Base-by-base conservation (phyloP, 2,113 vertebrate species). In the Toxotes chatareus region DNA sequence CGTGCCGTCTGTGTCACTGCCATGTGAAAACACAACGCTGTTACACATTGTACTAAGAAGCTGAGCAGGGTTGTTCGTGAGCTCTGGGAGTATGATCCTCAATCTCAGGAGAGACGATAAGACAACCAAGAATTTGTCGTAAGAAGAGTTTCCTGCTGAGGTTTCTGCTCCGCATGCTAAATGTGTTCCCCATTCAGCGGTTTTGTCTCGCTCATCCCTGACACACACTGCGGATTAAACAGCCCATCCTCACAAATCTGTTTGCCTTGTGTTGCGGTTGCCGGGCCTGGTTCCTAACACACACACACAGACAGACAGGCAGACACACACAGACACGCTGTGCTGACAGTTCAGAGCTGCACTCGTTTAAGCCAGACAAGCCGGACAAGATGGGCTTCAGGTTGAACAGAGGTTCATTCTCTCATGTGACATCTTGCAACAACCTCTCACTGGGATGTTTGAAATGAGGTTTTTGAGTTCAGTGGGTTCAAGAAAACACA, bases 211-310 rank as follows among this genome's bases (percentile, higher is more conserved):
- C 67, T 88, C 79, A 79, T 85, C 76, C 85, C 73, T 63, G 62
- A 85, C 74, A 82, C 79, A 82, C 80, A 76, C 74, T 36, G 67
- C 44, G 67, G 89, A 89, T 88, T 88, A 88, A 31, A 76, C 73
- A 49, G 55, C 49, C 42, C 64, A 21, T 69, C 71, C 82, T 78
- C 49, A 27, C 63, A 75, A 82, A 86, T 87, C 74, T 82, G 72
- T 80, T 79, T 69, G 72, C 62, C 70, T 67, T 66, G 73, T 36
- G 70, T 80, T 79, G 64, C 27, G 2, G 51, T 75, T 56, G 46
- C 59, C 32, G 3, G 44, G 44, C 61, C 40, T 73, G 74, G 66
- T 47, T 81, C 36, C 27, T 61, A 32, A 51, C 65, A 53, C 57
- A 42, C 49, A 46, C 16, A 64, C 40, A 13, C 40, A 9, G 7